Evolutionary conservation across 1,140 invertebrate genomes (phyloP), one percentile per base, ranked within the genome.

Genomic region (Bombyx mori): DNA sequence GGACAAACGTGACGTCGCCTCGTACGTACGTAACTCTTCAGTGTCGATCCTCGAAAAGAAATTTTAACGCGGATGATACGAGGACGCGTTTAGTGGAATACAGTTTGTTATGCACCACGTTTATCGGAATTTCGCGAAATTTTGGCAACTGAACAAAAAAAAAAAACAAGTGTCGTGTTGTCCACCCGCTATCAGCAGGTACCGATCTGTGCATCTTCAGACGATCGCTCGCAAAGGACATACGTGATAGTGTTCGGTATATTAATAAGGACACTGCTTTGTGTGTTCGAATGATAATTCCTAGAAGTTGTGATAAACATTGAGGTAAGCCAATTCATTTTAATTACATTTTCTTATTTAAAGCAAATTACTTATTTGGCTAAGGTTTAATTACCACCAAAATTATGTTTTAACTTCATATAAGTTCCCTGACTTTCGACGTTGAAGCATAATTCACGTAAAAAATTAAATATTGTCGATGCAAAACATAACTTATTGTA

Each of bases 141-240:
- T 82, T 85, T 85, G 79, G 79, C 82, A 81, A 73, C 60, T 62
- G 60, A 55, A 56, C 73, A 73, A 72, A 65, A 18, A 72, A 65
- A 18, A 18, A 62, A 61, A 53, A 60, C 53, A 58, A 58, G 51
- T 59, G 58, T 62, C 63, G 65, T 61, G 60, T 47, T 50, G 60
- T 54, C 54, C 56, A 58, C 63, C 62, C 61, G 64, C 69, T 63
- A 77, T 74, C 69, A 65, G 57, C 57, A 56, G 26, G 26, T 35
- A 35, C 26, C 26, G 63, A 63, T 68, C 42, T 12, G 46, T 49
- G 69, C 77, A 74, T 73, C 74, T 64, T 61, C 75, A 68, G 77
- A 75, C 74, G 71, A 71, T 74, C 69, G 68, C 65, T 60, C 61
- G 75, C 61, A 65, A 73, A 71, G 69, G 68, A 75, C 75, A 61